A percentile compares a stretch with the other conserved stretches of the same genome.
Evolutionary conservation across 1,140 invertebrate species (phyloP).

Genomic region (Drosophila takahashii): DNA sequence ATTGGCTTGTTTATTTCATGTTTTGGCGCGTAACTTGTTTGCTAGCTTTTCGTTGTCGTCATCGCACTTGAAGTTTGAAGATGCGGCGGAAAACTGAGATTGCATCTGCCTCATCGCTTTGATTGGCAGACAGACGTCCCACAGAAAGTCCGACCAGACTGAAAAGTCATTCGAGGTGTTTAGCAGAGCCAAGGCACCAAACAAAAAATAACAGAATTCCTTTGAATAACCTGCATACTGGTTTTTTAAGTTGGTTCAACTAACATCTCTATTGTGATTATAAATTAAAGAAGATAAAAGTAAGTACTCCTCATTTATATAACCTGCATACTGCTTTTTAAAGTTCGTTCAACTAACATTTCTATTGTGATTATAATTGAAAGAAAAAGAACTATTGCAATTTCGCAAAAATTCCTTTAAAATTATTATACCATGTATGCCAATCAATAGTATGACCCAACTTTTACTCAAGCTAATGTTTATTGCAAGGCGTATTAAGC

Average conservation of each 20-base stretch:
- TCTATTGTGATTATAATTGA: too few relatives aligned
- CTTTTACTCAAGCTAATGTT: slow-evolving; percentile 7
- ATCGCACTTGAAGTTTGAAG: slow-evolving; percentile 39
- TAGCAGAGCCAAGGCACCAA: slow-evolving; percentile 6
- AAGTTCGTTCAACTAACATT: neutral
- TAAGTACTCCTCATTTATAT: too few relatives aligned
- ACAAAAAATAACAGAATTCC: neutral
- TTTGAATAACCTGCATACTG: neutral
- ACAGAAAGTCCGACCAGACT: slow-evolving; percentile 31
- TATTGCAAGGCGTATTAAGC: slow-evolving; percentile 13
- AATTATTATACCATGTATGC: neutral
- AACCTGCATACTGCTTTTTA: too few relatives aligned
- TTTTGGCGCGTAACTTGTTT: slow-evolving; percentile 80
- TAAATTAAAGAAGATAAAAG: too few relatives aligned
- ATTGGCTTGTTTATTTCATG: slow-evolving; percentile 79
- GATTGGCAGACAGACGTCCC: slow-evolving; percentile 61
- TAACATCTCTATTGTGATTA: neutral
- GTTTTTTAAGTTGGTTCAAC: neutral
- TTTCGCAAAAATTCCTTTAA: neutral
- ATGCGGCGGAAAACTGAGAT: slow-evolving; percentile 22
- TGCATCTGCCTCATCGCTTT: slow-evolving; percentile 35
- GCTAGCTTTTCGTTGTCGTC: slow-evolving; percentile 38
- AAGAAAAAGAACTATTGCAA: too few relatives aligned
- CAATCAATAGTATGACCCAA: neutral
- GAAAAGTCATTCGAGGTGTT: slow-evolving; percentile 14